Evolutionary conservation across 2,113 vertebrate genomes (phyloP), one percentile per base, ranked within the genome.

Genomic region (Falco punctatus): DNA sequence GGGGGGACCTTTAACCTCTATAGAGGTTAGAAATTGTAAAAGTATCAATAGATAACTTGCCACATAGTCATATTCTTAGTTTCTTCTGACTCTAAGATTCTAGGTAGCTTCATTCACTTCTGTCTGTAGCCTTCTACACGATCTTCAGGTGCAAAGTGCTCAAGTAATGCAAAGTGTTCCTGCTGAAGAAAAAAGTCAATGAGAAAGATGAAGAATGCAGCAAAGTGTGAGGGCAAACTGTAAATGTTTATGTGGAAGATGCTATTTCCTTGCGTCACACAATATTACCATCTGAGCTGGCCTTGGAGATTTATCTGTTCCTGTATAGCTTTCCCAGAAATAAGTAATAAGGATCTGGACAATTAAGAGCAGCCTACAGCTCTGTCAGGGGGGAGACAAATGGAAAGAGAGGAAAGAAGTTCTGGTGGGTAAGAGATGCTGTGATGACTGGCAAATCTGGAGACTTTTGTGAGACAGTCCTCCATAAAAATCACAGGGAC

Each of bases 241-340:
- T 71, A 91, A 58, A 38, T 88, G 74, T 90, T 93, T 75, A 75
- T 90, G 62, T 51, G 49, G 61, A n/a, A 93, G 57, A 61, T 55
- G 46, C 3, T 85, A 28, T 81, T 93, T 91, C 90, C 55, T 82
- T 88, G 48, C 86, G 30, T 88, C 52, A 88, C 40, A 5, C 55
- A 28, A 5, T 67, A 59, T 72, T 71, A 55, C 13, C 69, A 24
- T 57, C n/a, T 92, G 62, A 95, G 35, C 35, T 86, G 78, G 23
- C 51, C 74, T 80, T 80, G 46, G 79, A 83, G 75, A 85, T 82
- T 66, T 90, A 75, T 82, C 67, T 94, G 62, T 94, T 90, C 54
- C 87, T 75, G 27, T 72, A 67, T 35, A 21, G 49, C 52, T 89
- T 94, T 89, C 79, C 70, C 73, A 95, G 81, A 90, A 88, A 72